Conservation (phyloP, 1,140 invertebrate genomes). For the Homarus americanus region DNA sequence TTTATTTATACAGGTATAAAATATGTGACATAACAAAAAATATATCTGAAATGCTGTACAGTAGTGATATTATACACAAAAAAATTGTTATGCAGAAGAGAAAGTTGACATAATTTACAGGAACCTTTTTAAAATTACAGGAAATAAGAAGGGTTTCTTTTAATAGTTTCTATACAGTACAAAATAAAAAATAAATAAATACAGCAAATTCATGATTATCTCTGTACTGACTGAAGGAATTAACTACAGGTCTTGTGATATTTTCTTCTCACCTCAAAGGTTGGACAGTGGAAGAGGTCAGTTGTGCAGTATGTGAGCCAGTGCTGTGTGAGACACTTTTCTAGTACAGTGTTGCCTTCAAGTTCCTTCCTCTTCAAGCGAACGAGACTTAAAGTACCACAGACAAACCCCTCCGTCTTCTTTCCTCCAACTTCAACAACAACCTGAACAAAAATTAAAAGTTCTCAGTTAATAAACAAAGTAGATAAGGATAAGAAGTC, state of each 20-base stretch:
- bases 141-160: too few relatives aligned
- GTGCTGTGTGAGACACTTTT: constrained; percentile 28
- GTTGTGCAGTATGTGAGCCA: constrained; percentile 48
- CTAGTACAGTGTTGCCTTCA: constrained; percentile 19
- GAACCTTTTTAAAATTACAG: too few relatives aligned
- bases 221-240: too few relatives aligned
- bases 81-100: too few relatives aligned
- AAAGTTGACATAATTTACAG: too few relatives aligned
- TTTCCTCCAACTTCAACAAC: constrained; percentile 32
- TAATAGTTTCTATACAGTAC: too few relatives aligned
- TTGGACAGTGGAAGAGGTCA: constrained; percentile 37
- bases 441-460: constrained; percentile 21
- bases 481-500: too few relatives aligned
- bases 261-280: constrained; percentile 33
- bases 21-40: too few relatives aligned
- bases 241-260: background rate
- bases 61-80: too few relatives aligned
- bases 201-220: background rate
- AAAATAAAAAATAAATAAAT: background rate
- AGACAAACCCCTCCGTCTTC: constrained; percentile 34
- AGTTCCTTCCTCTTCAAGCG: background rate
- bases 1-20: too few relatives aligned
- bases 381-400: constrained; percentile 24
- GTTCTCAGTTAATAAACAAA: too few relatives aligned
- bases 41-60: too few relatives aligned